These are phyloP conservation scores for Sterrhoptilus dennistouni DNA, from an alignment of 2,113 vertebrate species.

Conservation along the genomic window DNA sequence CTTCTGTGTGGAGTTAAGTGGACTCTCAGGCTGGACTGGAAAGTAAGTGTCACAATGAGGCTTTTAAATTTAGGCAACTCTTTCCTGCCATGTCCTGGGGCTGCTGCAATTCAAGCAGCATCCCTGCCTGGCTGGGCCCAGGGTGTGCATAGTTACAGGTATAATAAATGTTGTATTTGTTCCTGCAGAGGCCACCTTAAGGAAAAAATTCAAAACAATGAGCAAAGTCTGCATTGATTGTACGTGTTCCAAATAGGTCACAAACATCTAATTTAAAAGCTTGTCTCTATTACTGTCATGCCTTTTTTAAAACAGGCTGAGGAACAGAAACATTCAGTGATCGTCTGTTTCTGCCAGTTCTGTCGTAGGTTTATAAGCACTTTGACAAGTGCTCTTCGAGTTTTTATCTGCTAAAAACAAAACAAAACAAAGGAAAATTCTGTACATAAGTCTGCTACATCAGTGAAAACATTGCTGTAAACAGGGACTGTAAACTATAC, in stretches of 20 bases:
- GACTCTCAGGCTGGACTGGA: background rate
- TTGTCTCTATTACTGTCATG: background rate
- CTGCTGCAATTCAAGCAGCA: background rate
- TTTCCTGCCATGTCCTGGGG: background rate
- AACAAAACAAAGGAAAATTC: background rate
- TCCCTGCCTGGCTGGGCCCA: background rate
- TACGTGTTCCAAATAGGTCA: constrained; percentile 18
- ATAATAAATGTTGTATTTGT: background rate
- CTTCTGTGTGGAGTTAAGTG: background rate
- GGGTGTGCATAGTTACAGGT: background rate
- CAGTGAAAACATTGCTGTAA: background rate
- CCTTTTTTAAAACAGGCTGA: background rate
- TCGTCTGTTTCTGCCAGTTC: background rate
- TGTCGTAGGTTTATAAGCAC: background rate
- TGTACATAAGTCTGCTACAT: accelerated
- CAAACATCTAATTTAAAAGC: background rate
- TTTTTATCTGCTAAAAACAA: background rate
- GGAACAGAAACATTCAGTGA: background rate
- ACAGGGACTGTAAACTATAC: background rate
- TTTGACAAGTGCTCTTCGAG: background rate
- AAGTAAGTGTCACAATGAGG: background rate
- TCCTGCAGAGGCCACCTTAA: background rate
- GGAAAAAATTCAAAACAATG: background rate
- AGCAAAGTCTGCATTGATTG: background rate
- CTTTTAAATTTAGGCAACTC: background rate